Evolutionary conservation across 1,140 invertebrate genomes (phyloP).

Genomic region (Elymnias hypermnestra): DNA sequence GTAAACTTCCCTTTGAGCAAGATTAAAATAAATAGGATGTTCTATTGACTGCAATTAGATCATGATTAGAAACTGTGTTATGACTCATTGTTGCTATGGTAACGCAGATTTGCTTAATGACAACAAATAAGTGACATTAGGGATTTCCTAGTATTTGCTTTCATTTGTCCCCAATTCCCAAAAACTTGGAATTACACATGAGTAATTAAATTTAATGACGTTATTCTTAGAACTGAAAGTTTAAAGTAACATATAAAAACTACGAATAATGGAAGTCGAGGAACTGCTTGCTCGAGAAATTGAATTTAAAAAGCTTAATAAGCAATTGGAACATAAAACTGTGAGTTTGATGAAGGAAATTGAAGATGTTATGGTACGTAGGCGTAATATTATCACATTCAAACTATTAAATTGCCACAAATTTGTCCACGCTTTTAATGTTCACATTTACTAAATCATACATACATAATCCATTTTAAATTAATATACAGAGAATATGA

Average conservation of each 20-base stretch:
- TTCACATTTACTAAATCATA: too few species aligned
- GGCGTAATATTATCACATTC: not conserved
- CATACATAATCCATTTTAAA: too few species aligned
- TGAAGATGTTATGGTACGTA: slow-evolving; percentile 56
- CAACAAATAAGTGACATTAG: slow-evolving; percentile 1
- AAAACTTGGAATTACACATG: too few species aligned
- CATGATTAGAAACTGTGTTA: not conserved
- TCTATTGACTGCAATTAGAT: slow-evolving; percentile 5
- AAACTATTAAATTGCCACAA: too few species aligned
- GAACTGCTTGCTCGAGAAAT: slow-evolving; percentile 59
- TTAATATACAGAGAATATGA: too few species aligned
- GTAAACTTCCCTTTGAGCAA: not conserved
- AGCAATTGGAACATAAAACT: slow-evolving; percentile 63
- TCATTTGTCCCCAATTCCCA: too few species aligned
- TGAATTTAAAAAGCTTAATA: slow-evolving; percentile 66
- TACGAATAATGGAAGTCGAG: slow-evolving; percentile 50
- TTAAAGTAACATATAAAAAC: too few species aligned
- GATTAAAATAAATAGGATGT: not conserved
- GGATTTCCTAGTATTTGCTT: not conserved
- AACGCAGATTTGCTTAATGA: slow-evolving; percentile 15
- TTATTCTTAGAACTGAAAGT: too few species aligned
- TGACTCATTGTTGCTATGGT: slow-evolving; percentile 17
- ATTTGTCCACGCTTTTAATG: too few species aligned
- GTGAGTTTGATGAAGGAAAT: slow-evolving; percentile 65
- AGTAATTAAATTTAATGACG: too few species aligned